Evolutionary conservation across 2,797 vertebrate species (phyloP).

Genomic region (Staurois parvus): DNA sequence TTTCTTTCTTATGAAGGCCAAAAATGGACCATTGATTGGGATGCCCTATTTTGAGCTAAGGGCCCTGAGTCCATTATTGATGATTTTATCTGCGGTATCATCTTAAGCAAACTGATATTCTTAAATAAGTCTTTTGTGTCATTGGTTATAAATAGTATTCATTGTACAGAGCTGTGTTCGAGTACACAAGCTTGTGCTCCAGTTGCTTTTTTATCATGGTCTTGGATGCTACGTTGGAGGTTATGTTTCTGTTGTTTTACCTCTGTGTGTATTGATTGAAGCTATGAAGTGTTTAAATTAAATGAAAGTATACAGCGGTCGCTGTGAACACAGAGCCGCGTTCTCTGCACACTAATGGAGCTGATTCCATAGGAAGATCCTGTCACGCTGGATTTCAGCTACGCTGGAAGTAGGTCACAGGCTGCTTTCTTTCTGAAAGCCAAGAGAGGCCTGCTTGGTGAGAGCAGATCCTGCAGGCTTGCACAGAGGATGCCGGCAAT

Average conservation of each 20-base stretch:
- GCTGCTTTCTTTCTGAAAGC: constrained; percentile 58
- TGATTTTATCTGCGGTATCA: too few relatives aligned
- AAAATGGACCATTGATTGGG: too few relatives aligned
- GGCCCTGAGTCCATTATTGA: too few relatives aligned
- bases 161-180: not conserved
- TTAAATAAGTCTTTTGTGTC: not conserved
- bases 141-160: not conserved
- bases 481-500: constrained; percentile 39
- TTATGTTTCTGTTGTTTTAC: not conserved
- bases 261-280: not conserved
- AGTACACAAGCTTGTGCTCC: too few relatives aligned
- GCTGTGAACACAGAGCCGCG: not conserved
- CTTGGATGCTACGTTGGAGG: not conserved
- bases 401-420: constrained; percentile 60
- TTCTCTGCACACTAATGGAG: constrained; percentile 17
- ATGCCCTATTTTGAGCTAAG: too few relatives aligned
- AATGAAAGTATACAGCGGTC: not conserved
- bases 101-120: not conserved
- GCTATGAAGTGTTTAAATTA: constrained; percentile 1
- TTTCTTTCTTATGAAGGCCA: too few relatives aligned
- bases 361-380: constrained; percentile 55
- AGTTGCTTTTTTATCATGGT: not conserved
- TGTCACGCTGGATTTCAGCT: constrained; percentile 51
- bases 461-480: constrained; percentile 55
- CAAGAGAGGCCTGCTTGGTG: constrained; percentile 47